Conservation (phyloP, 2,797 vertebrate species). For the Myiothlypis chrysogaster region DNA sequence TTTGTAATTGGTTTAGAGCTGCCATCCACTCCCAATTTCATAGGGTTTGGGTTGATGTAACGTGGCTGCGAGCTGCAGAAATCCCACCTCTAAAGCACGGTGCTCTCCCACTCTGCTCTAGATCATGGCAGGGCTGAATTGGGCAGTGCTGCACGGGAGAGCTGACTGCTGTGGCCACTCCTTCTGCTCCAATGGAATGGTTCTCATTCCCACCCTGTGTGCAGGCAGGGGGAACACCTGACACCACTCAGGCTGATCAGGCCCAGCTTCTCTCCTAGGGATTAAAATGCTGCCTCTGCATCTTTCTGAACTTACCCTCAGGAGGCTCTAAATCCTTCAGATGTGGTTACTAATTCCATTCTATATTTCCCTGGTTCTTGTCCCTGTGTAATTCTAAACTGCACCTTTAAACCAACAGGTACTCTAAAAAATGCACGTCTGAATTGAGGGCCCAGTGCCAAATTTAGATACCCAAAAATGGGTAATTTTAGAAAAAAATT, state of each 20-base stretch:
- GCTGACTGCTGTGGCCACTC: background rate
- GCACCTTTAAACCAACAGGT: background rate
- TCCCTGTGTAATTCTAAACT: background rate
- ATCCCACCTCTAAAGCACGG: rapidly evolving
- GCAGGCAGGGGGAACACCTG: rapidly evolving
- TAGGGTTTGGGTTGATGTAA: background rate
- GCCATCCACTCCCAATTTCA: rapidly evolving
- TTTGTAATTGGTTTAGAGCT: background rate
- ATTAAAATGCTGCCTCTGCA: background rate
- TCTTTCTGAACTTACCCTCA: background rate
- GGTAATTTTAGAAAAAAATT: background rate
- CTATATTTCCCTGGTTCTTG: background rate
- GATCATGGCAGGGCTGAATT: background rate
- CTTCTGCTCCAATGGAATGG: background rate
- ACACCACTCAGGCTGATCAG: background rate
- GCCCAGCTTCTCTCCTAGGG: background rate
- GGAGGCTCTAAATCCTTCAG: background rate
- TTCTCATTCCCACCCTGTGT: background rate
- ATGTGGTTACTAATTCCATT: background rate
- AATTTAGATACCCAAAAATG: background rate
- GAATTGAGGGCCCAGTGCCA: background rate
- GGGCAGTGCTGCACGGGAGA: background rate
- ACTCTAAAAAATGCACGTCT: background rate
- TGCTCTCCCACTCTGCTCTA: background rate
- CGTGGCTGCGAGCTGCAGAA: background rate